Conservation (phyloP, 1,140 invertebrate genomes). For the Dendrolimus punctatus region DNA sequence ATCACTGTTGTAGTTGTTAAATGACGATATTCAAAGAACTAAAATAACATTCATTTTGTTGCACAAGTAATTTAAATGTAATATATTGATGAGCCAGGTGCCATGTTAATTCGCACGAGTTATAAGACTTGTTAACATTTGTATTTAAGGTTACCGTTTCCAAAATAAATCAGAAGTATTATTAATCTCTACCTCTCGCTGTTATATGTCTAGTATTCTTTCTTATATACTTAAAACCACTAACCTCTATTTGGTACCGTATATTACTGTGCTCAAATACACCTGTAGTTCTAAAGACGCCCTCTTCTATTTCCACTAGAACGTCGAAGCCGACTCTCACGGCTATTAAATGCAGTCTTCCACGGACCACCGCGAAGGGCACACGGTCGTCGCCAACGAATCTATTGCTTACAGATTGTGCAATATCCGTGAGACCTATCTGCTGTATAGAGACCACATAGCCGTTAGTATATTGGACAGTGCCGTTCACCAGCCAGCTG, state of each 20-base stretch:
- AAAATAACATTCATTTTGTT: too few species aligned
- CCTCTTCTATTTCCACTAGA: conserved; percentile 13
- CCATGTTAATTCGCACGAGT: too few species aligned
- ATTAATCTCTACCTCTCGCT: too few species aligned
- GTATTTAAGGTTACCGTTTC: too few species aligned
- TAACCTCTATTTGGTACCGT: conserved; percentile 15
- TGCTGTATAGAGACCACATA: conserved; percentile 38
- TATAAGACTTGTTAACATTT: too few species aligned
- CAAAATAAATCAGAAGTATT: too few species aligned
- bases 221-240: conserved; percentile 12
- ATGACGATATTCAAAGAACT: too few species aligned
- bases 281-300: conserved; percentile 21
- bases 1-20: too few species aligned
- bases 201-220: too few species aligned
- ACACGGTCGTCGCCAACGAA: conserved; percentile 10
- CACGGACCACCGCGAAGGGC: conserved; percentile 9
- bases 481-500: conserved; percentile 27
- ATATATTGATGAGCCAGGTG: too few species aligned
- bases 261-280: conserved; percentile 17
- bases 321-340: conserved; percentile 33
- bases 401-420: neutral
- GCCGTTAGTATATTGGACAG: conserved; percentile 37
- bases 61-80: too few species aligned
- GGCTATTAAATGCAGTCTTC: conserved; percentile 20
- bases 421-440: conserved; percentile 23